A percentile compares a stretch with the other conserved stretches of the same genome.
Evolutionary conservation across 2,113 vertebrate genomes (phyloP).

Genomic region (Solenodon paradoxus): DNA sequence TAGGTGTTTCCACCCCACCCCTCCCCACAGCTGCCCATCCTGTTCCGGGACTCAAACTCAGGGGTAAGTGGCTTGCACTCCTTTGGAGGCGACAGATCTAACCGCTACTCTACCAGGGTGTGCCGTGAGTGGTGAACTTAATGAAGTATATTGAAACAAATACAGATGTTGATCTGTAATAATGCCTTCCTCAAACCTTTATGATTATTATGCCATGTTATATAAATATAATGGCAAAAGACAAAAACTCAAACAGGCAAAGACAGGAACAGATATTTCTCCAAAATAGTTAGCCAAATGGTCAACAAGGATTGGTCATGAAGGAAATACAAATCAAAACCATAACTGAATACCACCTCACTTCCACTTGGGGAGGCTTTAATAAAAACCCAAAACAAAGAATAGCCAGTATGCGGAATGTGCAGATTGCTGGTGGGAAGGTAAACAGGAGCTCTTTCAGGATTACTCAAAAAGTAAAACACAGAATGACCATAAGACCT

Average conservation of each 20-base stretch:
- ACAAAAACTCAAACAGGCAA: not conserved
- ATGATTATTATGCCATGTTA: no score
- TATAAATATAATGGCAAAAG: no score
- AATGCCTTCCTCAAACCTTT: no score
- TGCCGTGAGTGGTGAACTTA: no score
- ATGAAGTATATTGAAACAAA: no score
- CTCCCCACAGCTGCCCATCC: no score
- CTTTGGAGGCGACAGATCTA: no score
- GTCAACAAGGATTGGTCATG: not conserved
- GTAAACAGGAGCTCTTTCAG: not conserved
- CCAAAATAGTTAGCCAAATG: not conserved
- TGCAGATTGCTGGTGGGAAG: not conserved
- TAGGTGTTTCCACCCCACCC: no score
- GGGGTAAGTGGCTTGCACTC: no score
- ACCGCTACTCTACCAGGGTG: no score
- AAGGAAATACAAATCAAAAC: slow-evolving; percentile 3
- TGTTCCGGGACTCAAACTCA: no score
- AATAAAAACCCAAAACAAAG: not conserved
- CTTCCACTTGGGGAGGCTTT: not conserved
- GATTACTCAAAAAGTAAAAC: not conserved
- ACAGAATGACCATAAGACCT: not conserved
- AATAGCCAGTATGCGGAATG: not conserved
- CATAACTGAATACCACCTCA: not conserved
- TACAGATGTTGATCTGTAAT: no score
- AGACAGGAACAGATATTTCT: not conserved